Base-by-base conservation (phyloP, 1,140 invertebrate genomes). In the Leptoteleia sp. region DNA sequence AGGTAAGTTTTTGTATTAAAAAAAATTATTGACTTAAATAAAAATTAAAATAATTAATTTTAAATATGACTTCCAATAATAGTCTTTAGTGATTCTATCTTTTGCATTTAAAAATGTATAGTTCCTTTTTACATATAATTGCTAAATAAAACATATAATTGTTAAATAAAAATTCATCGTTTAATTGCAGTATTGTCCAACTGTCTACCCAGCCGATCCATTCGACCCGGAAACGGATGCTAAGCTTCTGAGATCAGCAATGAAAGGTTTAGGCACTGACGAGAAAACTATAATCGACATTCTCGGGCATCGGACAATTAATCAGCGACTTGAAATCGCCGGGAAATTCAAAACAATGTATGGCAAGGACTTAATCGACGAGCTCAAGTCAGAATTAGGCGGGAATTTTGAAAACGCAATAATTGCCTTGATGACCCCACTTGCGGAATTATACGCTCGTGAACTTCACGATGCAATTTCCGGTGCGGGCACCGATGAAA, bases 321-420 rank as follows among this genome's bases (percentile, higher is more conserved):
- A 94, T 3, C 97, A 98, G 88, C 93, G 98, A 64, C 90, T 96
- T 61, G 94, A 98, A 88, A 97, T 99, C 81, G 93, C 94, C 3
- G 93, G 94, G 77, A 94, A 94, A 12, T 99, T 97, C 89, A 99
- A 99, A 90, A 96, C 95, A 12, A 94, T 96, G 89, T 99, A 95
- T 87, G 98, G 98, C 87, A 98, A 98, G 92, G 96, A 98, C 83
- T 89, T 98, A 47, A 92, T 96, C 35, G 94, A 94, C 40, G 95
- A 98, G 73, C 87, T 98, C 57, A 97, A 97, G 86, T 94, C 93
- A 38, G 97, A 98, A 89, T 89, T 98, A 22, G 93, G 94, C 13
- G 97, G 97, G 3, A 95, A 97, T 87, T 95, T 98, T 78, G 96
- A 97, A 88, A 94, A 97, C 81, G 94, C 95, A 1, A 94, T 96